These are phyloP conservation scores for Heteractis magnifica DNA, from an alignment of 92 coral and sea anemone genomes.

Conservation along the genomic window DNA sequence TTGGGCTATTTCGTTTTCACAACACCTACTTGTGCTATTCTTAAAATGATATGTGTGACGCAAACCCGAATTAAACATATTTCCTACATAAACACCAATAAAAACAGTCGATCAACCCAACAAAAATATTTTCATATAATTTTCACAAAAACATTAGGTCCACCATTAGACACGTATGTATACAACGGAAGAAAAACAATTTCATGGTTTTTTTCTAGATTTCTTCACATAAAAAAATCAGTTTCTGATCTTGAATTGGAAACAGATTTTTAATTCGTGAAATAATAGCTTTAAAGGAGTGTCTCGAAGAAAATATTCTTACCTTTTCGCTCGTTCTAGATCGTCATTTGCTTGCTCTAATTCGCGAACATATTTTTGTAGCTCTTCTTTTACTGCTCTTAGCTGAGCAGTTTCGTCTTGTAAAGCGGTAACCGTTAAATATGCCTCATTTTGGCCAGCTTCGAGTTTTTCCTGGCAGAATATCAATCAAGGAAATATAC, in stretches of 20 bases:
- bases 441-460: constrained; percentile 95
- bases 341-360: constrained; percentile 99
- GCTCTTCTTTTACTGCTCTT: constrained; percentile 96
- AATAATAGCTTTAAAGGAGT: constrained; percentile 18
- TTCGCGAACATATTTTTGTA: constrained; percentile 95
- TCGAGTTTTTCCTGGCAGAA: constrained; percentile 86
- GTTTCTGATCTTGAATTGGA: background rate
- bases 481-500: constrained; percentile 5
- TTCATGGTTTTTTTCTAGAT: background rate
- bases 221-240: background rate
- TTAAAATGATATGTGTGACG: background rate
- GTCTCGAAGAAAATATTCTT: constrained; percentile 3
- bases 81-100: constrained; percentile 7
- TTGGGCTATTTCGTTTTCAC: background rate
- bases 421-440: constrained; percentile 90
- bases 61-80: background rate
- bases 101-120: constrained; percentile 16
- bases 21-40: background rate
- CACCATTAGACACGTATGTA: constrained; percentile 6
- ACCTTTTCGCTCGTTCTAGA: constrained; percentile 98
- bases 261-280: background rate
- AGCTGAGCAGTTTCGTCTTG: constrained; percentile 98
- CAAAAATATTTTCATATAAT: constrained; percentile 7
- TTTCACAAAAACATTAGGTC: constrained; percentile 1
- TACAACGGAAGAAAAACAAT: background rate